phyloP scores from a whole-genome alignment of 1,140 invertebrate species.

The Pogonomyrmex barbatus region DNA sequence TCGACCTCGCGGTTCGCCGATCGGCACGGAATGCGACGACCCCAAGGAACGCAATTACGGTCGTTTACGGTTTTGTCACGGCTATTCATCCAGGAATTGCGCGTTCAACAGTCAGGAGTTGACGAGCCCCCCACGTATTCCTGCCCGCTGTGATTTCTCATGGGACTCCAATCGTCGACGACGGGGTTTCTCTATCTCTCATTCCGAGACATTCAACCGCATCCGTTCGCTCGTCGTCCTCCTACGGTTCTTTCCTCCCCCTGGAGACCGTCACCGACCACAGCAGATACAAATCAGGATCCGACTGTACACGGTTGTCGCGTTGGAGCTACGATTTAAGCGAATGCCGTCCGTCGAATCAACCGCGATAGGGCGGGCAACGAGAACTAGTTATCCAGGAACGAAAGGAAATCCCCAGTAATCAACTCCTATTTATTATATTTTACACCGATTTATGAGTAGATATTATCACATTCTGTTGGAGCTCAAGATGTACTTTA shows the following conservation, averaged over 20 bases:
- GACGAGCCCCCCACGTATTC: slow-evolving; percentile 73
- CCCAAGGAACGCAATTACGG: slow-evolving; percentile 68
- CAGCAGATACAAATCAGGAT: slow-evolving; percentile 68
- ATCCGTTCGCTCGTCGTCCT: slow-evolving; percentile 50
- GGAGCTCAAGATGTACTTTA: not conserved
- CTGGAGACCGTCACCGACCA: slow-evolving; percentile 15
- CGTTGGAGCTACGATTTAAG: slow-evolving; percentile 43
- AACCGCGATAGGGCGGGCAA: slow-evolving; percentile 29
- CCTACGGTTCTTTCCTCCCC: slow-evolving; percentile 47
- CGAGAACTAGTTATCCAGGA: not conserved
- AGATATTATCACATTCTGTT: not conserved
- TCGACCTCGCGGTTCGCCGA: slow-evolving; percentile 1
- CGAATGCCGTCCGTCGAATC: slow-evolving; percentile 66
- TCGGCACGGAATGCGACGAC: slow-evolving; percentile 28
- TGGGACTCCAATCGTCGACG: slow-evolving; percentile 74
- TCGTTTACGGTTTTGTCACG: slow-evolving; percentile 77
- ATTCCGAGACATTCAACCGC: slow-evolving; percentile 32
- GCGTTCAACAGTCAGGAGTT: slow-evolving; percentile 66
- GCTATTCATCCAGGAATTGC: slow-evolving; percentile 74
- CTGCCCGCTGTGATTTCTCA: slow-evolving; percentile 77
- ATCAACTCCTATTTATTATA: not conserved
- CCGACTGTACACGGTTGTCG: slow-evolving; percentile 36
- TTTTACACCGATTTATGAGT: not conserved
- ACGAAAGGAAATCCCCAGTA: not conserved
- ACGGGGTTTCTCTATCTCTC: slow-evolving; percentile 68